These are phyloP conservation scores for Metopolophium dirhodum DNA, from an alignment of 1,140 invertebrate genomes.

Conservation along the genomic window DNA sequence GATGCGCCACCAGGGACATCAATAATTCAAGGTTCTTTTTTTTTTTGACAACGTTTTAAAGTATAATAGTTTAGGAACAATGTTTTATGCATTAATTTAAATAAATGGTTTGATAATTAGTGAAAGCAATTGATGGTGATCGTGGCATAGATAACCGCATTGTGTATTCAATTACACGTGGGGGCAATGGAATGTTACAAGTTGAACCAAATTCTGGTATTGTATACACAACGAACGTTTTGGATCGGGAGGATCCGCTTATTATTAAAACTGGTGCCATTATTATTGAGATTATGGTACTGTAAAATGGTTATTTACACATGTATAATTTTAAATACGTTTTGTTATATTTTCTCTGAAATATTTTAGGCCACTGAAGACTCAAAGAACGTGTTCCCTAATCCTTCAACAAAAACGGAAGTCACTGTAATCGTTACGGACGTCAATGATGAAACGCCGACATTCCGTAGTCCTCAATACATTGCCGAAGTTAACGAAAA, in stretches of 20 bases:
- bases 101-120: conserved; percentile 63
- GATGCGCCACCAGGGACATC: conserved; percentile 80
- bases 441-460: conserved; percentile 92
- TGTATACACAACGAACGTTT: conserved; percentile 75
- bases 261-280: conserved; percentile 83
- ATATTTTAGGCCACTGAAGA: conserved; percentile 73
- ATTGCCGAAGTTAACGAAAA: conserved; percentile 91
- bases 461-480: conserved; percentile 79
- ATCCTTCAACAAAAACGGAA: conserved; percentile 82
- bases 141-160: conserved; percentile 89
- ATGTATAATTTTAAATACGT: background rate
- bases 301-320: conserved; percentile 28
- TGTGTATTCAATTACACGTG: conserved; percentile 79
- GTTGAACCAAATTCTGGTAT: conserved; percentile 82
- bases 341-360: background rate
- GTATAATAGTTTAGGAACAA: background rate
- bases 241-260: conserved; percentile 84
- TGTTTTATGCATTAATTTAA: conserved; percentile 33
- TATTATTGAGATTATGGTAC: conserved; percentile 82
- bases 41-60: background rate
- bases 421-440: conserved; percentile 93
- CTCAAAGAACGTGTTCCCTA: conserved; percentile 68
- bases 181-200: conserved; percentile 73
- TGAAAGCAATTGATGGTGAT: conserved; percentile 91
- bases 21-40: conserved; percentile 75